phyloP scores from a whole-genome alignment of 1,140 invertebrate species.

The Adoxophyes honmai region DNA sequence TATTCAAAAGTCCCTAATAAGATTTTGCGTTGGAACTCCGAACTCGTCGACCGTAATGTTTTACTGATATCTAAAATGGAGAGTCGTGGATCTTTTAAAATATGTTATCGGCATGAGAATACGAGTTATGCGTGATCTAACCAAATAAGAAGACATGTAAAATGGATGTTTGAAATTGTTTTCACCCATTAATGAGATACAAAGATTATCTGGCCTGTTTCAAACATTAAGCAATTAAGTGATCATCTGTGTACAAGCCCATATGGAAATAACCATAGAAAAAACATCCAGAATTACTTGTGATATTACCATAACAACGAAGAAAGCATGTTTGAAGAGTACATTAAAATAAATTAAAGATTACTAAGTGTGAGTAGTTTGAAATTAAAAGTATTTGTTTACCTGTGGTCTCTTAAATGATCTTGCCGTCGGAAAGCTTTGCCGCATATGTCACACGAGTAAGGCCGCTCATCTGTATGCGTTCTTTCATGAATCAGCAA shows the following conservation, averaged over 20 bases:
- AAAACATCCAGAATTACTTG: too few relatives aligned
- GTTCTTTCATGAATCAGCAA: slow-evolving; percentile 98
- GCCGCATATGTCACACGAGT: slow-evolving; percentile 98
- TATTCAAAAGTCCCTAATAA: slow-evolving; percentile 71
- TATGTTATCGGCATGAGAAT: slow-evolving; percentile 35
- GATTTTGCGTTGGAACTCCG: slow-evolving; percentile 59
- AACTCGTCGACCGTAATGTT: slow-evolving; percentile 55
- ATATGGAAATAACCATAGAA: too few relatives aligned
- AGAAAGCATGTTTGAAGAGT: too few relatives aligned
- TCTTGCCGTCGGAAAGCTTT: slow-evolving; percentile 98
- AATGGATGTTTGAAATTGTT: slow-evolving; percentile 12
- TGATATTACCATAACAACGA: too few relatives aligned
- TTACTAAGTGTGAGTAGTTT: too few relatives aligned
- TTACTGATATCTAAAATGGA: slow-evolving; percentile 70
- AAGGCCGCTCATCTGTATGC: slow-evolving; percentile 98
- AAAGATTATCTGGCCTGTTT: slow-evolving; percentile 8
- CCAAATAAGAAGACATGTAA: slow-evolving; percentile 14
- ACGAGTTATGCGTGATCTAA: slow-evolving; percentile 8
- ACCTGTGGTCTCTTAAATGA: slow-evolving; percentile 96
- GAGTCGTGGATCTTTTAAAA: slow-evolving; percentile 55
- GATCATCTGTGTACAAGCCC: not conserved
- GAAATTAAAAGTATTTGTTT: slow-evolving; percentile 34
- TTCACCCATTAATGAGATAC: slow-evolving; percentile 5
- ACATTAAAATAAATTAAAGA: too few relatives aligned
- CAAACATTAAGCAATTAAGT: slow-evolving; percentile 3